These are phyloP conservation scores for Lutjanus erythropterus DNA, from an alignment of 2,113 vertebrate genomes.

Conservation along the genomic window DNA sequence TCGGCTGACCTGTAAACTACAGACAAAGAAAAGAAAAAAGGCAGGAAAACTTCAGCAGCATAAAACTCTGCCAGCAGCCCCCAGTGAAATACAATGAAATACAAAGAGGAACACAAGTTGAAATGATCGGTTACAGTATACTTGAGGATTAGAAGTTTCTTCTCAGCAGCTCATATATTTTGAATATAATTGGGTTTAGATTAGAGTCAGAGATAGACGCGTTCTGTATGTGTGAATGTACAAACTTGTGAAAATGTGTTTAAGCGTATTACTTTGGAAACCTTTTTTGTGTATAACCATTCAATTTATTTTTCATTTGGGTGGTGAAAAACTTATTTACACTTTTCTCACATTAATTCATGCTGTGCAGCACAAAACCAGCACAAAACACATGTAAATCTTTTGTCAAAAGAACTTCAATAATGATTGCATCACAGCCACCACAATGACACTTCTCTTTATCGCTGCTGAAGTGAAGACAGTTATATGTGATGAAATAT, in stretches of 20 bases:
- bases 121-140: conserved; percentile 6
- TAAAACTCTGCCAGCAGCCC: conserved; percentile 19
- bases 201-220: too few species aligned
- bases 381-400: not conserved
- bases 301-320: not conserved
- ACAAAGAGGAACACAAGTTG: not conserved
- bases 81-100: conserved; percentile 12
- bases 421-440: not conserved
- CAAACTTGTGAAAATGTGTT: too few species aligned
- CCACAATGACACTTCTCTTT: not conserved
- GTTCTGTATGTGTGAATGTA: not conserved
- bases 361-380: not conserved
- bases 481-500: not conserved
- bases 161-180: not conserved
- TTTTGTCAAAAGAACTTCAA: not conserved
- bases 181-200: not conserved
- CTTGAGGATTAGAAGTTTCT: not conserved
- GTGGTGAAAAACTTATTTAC: not conserved
- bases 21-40: not conserved
- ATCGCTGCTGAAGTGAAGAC: not conserved
- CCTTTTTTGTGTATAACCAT: not conserved
- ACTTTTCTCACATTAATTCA: not conserved
- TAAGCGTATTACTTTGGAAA: not conserved
- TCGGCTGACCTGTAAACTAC: conserved; percentile 19
- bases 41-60: not conserved